phyloP scores from a whole-genome alignment of 2,113 vertebrate genomes.

The Aix galericulata region DNA sequence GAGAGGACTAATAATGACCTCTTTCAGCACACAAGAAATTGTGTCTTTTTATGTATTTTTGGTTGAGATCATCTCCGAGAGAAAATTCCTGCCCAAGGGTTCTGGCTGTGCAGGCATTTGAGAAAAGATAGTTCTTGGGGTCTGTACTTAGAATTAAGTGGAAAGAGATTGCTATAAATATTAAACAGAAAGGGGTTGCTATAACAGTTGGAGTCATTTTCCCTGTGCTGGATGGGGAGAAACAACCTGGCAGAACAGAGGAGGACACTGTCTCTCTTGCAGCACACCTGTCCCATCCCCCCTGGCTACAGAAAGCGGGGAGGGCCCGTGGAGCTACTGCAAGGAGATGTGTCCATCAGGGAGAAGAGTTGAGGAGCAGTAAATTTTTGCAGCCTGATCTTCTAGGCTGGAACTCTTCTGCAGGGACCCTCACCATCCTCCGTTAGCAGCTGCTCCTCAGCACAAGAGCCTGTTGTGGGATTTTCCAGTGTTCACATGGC shows the following conservation, averaged over 20 bases:
- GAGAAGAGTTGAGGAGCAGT: neutral
- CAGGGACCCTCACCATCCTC: neutral
- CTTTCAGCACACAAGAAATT: neutral
- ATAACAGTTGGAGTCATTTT: neutral
- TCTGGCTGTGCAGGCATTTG: neutral
- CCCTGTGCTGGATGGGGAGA: neutral
- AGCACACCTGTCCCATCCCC: neutral
- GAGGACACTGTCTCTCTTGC: neutral
- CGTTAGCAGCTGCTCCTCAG: fast-evolving
- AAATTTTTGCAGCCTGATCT: neutral
- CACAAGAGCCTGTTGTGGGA: neutral
- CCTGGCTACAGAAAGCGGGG: neutral
- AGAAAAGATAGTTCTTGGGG: neutral
- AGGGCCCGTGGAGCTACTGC: neutral
- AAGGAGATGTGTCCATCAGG: neutral
- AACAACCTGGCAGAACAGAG: neutral
- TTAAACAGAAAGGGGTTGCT: neutral
- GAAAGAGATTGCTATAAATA: neutral
- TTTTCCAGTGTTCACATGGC: neutral
- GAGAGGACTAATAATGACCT: neutral
- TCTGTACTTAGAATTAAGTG: neutral
- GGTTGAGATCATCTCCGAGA: neutral
- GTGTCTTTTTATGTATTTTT: neutral
- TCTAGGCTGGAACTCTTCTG: neutral
- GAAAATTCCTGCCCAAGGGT: neutral